These are phyloP conservation scores for Penaeus monodon DNA, from an alignment of 2,888 invertebrate genomes.

Conservation along the genomic window DNA sequence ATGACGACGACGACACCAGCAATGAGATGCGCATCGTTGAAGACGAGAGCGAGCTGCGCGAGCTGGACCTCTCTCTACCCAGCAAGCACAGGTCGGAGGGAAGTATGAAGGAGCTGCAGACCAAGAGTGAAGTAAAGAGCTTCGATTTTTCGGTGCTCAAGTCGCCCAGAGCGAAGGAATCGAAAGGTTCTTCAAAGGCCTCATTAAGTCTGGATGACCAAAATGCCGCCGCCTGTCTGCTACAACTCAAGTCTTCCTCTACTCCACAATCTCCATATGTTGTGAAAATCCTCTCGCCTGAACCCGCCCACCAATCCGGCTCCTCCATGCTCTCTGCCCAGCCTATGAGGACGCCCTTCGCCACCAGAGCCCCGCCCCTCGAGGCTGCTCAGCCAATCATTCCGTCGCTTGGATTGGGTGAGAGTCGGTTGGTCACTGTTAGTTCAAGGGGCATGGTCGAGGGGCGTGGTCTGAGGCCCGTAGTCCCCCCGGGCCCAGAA, in stretches of 20 bases:
- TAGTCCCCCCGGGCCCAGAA: conserved; percentile 40
- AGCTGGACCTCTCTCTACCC: conserved; percentile 45
- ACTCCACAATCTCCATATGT: conserved; percentile 51
- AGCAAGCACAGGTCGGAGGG: conserved; percentile 18
- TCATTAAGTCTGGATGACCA: conserved; percentile 49
- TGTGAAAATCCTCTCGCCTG: conserved; percentile 52
- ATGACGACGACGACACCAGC: conserved; percentile 51
- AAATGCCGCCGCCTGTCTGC: conserved; percentile 50
- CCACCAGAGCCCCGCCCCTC: conserved; percentile 42
- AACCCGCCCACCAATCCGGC: conserved; percentile 53
- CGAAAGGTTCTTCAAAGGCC: conserved; percentile 12
- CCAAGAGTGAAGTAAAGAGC: conserved; percentile 19
- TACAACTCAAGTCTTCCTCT: conserved; percentile 55
- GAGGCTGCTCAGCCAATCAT: conserved; percentile 52
- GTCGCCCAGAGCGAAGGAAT: conserved; percentile 16
- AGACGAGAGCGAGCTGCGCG: conserved; percentile 48
- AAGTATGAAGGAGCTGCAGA: conserved; percentile 7
- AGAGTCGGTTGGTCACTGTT: conserved; percentile 47
- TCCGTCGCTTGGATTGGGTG: conserved; percentile 51
- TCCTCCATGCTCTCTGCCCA: conserved; percentile 36
- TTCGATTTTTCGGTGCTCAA: conserved; percentile 37
- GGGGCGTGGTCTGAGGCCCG: conserved; percentile 34
- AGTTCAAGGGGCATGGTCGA: conserved; percentile 42
- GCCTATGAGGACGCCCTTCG: conserved; percentile 33
- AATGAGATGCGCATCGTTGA: conserved; percentile 56